Conservation (phyloP, 1,140 invertebrate species). For the Camponotus vicinus region DNA sequence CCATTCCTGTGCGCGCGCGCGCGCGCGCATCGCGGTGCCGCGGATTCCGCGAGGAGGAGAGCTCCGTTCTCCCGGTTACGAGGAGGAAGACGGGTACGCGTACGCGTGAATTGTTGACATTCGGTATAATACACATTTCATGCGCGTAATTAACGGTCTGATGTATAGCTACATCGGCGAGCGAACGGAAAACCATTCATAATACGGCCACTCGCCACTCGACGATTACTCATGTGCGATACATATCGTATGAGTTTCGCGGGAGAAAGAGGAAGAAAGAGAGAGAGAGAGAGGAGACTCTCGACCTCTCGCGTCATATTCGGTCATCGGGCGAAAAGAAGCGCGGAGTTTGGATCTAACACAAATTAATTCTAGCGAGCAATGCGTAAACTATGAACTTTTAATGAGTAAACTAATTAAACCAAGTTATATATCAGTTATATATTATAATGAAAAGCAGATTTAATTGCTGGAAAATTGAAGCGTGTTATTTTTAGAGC, state of each 20-base stretch:
- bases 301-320: neutral
- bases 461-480: neutral
- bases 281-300: constrained; percentile 15
- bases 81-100: constrained; percentile 39
- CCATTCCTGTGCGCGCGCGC: constrained; percentile 8
- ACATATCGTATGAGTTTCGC: constrained; percentile 75
- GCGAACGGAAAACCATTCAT: constrained; percentile 81
- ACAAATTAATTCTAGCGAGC: too few relatives aligned
- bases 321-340: neutral
- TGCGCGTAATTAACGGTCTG: constrained; percentile 80
- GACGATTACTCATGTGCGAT: constrained; percentile 80
- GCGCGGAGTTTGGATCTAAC: neutral
- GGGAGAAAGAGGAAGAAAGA: neutral
- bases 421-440: too few relatives aligned
- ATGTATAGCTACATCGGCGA: constrained; percentile 78
- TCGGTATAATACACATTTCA: constrained; percentile 80
- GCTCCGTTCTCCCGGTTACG: constrained; percentile 53
- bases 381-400: too few relatives aligned
- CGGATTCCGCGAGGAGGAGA: constrained; percentile 28
- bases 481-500: neutral
- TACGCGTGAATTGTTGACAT: constrained; percentile 77
- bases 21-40: constrained; percentile 26
- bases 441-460: too few relatives aligned
- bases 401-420: too few relatives aligned
- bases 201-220: constrained; percentile 78